Conservation (phyloP, 37 sponge, comb jelly and placozoan species). For the Spongilla lacustris region DNA sequence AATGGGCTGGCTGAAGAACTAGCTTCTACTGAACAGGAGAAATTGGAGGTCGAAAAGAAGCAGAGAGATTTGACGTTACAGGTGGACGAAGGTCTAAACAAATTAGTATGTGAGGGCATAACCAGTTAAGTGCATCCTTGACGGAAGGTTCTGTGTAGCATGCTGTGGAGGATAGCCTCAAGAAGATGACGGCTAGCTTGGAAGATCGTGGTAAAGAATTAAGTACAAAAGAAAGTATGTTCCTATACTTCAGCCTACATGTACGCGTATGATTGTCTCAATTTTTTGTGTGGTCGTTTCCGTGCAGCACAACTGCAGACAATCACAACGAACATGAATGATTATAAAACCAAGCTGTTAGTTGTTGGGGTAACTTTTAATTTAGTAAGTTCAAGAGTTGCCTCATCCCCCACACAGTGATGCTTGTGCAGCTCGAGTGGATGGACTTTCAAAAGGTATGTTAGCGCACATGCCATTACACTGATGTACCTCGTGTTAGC, state of each 20-base stretch:
- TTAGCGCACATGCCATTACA: too few species aligned
- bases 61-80: neutral
- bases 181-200: neutral
- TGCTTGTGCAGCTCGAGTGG: neutral
- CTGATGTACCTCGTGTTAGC: too few species aligned
- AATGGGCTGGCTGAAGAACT: neutral
- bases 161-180: neutral
- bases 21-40: neutral
- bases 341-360: constrained; percentile 8
- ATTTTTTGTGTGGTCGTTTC: neutral
- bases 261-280: neutral
- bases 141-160: neutral
- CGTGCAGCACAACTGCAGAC: neutral
- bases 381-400: too few species aligned
- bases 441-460: neutral
- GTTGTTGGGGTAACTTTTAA: neutral
- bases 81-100: neutral
- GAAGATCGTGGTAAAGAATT: neutral
- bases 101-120: neutral
- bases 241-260: neutral
- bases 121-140: too few species aligned
- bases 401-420: neutral
- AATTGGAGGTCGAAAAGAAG: neutral
- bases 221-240: neutral
- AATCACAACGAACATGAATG: neutral